Base-by-base conservation (phyloP, 1,140 invertebrate species). In the Wasmannia auropunctata region DNA sequence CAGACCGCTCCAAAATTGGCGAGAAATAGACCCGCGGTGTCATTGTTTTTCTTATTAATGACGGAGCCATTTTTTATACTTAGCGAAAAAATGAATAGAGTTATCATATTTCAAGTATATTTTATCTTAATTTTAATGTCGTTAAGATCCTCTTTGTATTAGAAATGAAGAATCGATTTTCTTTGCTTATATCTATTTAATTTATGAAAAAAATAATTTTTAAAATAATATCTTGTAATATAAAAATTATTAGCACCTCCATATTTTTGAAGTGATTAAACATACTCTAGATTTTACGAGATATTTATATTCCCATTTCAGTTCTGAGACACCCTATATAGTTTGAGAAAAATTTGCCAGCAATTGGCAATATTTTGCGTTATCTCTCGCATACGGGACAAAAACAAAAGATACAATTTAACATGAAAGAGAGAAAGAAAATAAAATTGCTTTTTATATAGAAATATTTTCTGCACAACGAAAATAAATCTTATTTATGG, bases 401-500 rank as follows among this genome's bases (percentile, higher is more conserved):
- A 22, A 34, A 34, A 54, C 46, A 14, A 34, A 34, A 34, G 28
- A 22, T 31, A 51, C 19, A 72, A 34, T 54, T 72, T 72, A 72
- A 37, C n/a, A 22, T 31, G 62, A 22, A 54, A 54, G 19, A n/a
- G 22, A 54, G 49, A 54, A 34, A 28, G 10, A 22, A 34, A 22
- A 34, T 72, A 72, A 4, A 54, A 54, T 72, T 72, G 46, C n/a
- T 54, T 72, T 72, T 22, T 28, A 54, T 3, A 54, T 72, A 72
- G 34, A 65, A 65, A 65, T 65, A 65, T 65, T 65, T 72, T 51
- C 46, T 72, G 69, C 28, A 22, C 19, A 51, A 72, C 28, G 19
- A 72, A 54, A 54, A 34, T 72, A 72, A 72, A 72, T 72, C 46
- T 72, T 28, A 72, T 72, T 51, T 51, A 72, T 72, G 28, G 5